Conservation (phyloP, 2,797 vertebrate genomes). For the Hybognathus amarus region DNA sequence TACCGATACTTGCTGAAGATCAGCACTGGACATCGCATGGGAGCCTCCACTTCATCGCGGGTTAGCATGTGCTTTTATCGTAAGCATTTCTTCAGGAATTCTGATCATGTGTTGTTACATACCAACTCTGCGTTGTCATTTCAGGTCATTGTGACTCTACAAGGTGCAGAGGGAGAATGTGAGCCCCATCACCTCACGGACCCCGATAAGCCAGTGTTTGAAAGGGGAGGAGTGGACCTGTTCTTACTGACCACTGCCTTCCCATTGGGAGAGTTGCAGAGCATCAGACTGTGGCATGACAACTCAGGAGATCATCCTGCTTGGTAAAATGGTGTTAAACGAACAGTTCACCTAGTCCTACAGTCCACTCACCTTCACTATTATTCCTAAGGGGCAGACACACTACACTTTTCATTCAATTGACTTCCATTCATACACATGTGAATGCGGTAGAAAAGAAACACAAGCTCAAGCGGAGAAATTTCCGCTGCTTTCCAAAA, state of each 20-base stretch:
- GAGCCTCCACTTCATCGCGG: slow-evolving; percentile 91
- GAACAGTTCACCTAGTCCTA: neutral
- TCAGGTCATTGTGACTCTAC: slow-evolving; percentile 89
- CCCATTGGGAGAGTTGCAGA: slow-evolving; percentile 88
- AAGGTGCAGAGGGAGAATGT: slow-evolving; percentile 88
- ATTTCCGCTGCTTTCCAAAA: neutral
- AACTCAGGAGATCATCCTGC: slow-evolving; percentile 88
- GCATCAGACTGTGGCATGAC: slow-evolving; percentile 92
- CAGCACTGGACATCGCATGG: slow-evolving; percentile 88
- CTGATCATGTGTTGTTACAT: slow-evolving; percentile 1
- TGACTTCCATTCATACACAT: neutral
- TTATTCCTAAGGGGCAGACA: neutral
- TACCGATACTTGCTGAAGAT: slow-evolving; percentile 90
- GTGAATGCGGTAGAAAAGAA: neutral
- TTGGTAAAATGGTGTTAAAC: slow-evolving; percentile 75
- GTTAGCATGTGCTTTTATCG: slow-evolving; percentile 67
- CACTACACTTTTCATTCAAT: neutral
- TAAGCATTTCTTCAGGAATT: neutral
- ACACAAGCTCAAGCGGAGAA: no score
- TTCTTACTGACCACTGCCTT: slow-evolving; percentile 92
- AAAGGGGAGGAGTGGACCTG: slow-evolving; percentile 88
- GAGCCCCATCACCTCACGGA: slow-evolving; percentile 91
- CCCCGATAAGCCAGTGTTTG: slow-evolving; percentile 82
- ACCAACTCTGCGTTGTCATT: slow-evolving; percentile 5
- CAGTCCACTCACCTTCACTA: neutral